Conservation (phyloP, 2,888 invertebrate genomes). For the Myopa tessellatipennis region DNA sequence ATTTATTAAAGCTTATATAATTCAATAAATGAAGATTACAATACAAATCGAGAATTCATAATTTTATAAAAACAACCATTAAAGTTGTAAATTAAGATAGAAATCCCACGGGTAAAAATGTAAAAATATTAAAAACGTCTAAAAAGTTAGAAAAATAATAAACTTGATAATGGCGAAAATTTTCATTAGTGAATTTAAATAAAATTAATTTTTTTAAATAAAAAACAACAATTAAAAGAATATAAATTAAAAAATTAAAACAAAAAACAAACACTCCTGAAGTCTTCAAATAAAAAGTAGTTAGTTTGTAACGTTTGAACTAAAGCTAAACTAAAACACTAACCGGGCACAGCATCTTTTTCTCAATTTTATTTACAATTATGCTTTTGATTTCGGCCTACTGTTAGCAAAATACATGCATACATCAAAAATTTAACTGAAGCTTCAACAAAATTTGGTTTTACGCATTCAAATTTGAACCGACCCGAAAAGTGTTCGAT, state of each 20-base stretch:
- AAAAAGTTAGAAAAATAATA: slow-evolving; percentile 12
- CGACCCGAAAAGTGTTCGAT: slow-evolving; percentile 36
- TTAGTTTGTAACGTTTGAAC: slow-evolving; percentile 26
- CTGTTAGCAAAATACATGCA: slow-evolving; percentile 29
- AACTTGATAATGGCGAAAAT: not conserved
- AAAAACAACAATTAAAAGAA: slow-evolving; percentile 14
- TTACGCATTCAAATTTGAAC: slow-evolving; percentile 31
- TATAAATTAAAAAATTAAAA: not conserved
- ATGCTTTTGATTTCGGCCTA: slow-evolving; percentile 27
- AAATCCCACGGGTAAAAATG: slow-evolving; percentile 32
- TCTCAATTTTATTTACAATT: slow-evolving; percentile 44
- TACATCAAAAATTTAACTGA: slow-evolving; percentile 23
- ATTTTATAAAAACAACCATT: slow-evolving; percentile 16
- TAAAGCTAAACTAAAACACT: slow-evolving; percentile 41
- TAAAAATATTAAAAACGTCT: slow-evolving; percentile 13
- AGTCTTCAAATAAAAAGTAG: slow-evolving; percentile 34
- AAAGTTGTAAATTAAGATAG: slow-evolving; percentile 25
- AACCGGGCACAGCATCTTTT: slow-evolving; percentile 48
- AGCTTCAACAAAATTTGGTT: slow-evolving; percentile 16
- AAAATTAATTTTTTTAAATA: not conserved
- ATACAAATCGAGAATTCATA: slow-evolving; percentile 21
- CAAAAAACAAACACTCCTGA: slow-evolving; percentile 23
- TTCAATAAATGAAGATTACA: slow-evolving; percentile 3
- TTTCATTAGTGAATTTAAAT: not conserved
- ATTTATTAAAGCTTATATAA: slow-evolving; percentile 24